Evolutionary conservation across 2,113 vertebrate species (phyloP).

Genomic region (Calyptommatus sinebrachiatus): DNA sequence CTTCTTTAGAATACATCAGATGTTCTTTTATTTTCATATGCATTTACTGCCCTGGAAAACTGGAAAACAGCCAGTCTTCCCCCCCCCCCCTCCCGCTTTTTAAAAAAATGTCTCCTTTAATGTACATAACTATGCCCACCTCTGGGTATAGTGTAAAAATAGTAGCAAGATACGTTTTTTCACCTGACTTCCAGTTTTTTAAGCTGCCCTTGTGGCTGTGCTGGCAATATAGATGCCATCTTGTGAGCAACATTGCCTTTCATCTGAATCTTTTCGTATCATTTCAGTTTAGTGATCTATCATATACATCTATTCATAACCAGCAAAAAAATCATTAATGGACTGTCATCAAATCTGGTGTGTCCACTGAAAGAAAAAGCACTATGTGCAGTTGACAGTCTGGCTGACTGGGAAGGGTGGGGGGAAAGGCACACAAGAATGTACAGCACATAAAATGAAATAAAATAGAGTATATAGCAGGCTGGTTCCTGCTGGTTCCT

Average conservation of each 20-base stretch:
- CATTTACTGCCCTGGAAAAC: constrained; percentile 51
- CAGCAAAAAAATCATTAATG: constrained; percentile 55
- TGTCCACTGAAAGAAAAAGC: neutral
- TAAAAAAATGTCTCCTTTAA: constrained; percentile 75
- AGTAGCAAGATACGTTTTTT: constrained; percentile 34
- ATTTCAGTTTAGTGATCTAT: constrained; percentile 33
- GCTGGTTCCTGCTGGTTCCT: constrained; percentile 85
- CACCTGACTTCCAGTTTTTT: constrained; percentile 69
- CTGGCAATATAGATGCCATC: constrained; percentile 69
- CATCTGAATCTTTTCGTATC: constrained; percentile 35
- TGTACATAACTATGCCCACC: constrained; percentile 55
- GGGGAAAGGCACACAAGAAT: constrained; percentile 13
- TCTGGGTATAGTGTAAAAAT: constrained; percentile 62
- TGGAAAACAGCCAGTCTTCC: constrained; percentile 64
- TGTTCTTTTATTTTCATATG: constrained; percentile 74
- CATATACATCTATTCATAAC: constrained; percentile 40
- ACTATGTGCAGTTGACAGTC: constrained; percentile 34
- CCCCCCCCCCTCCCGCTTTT: constrained; percentile 21
- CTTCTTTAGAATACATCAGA: constrained; percentile 68
- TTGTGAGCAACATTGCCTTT: constrained; percentile 61
- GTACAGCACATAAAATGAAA: constrained; percentile 49
- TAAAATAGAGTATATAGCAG: constrained; percentile 67
- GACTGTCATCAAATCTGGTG: constrained; percentile 60
- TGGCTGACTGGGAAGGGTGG: constrained; percentile 9
- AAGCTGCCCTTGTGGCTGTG: constrained; percentile 65